Base-by-base conservation (phyloP, 64 coral and sea anemone genomes). In the Stylophora pistillata region DNA sequence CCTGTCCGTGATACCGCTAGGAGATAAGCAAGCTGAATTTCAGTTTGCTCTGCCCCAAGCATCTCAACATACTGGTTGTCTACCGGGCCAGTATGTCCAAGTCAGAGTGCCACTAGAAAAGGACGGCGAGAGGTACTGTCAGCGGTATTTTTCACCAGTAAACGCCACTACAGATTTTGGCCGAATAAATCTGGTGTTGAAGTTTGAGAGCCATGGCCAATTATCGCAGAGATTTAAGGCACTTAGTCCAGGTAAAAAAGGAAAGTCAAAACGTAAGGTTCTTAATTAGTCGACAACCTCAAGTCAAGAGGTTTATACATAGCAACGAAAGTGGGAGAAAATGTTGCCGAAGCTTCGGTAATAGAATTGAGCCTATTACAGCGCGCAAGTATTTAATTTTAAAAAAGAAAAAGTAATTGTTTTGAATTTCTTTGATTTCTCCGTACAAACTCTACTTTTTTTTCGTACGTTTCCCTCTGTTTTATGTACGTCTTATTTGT, bases 91-190 rank as follows among this genome's bases (percentile, higher is more conserved):
- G 27, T 87, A 87, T 56, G 54, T 87, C 41, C 85, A 87, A 23
- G 85, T 87, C 47, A 70, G 53, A 56, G 70, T 87, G 20, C 64
- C 2, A 10, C 10, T n/a, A 25, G 64, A 68, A 2, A 56, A 73
- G 25, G 53, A 58, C 69, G 58, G 56, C 18, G 55, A 58, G 1
- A 87, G 74, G 20, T 58, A 55, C 30, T 87, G 71, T n/a, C 52
- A 87, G 68, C 68, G 85, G 10, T 87, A 87, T 87, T 87, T 87
- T 57, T 87, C 85, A 0, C 85, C 85, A 74, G 85, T 87, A 17
- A 87, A 28, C 14, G 85, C 69, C 33, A 74, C 85, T 12, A 87
- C 56, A 34, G 71, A 75, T 12, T 87, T 70, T 74, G 85, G 85
- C 17, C 72, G 74, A 58, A 75, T 87, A 3, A 55, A 23, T 11